Evolutionary conservation across 2,888 invertebrate genomes (phyloP), one percentile per base, ranked within the genome.

Genomic region (Catocala sponsa): DNA sequence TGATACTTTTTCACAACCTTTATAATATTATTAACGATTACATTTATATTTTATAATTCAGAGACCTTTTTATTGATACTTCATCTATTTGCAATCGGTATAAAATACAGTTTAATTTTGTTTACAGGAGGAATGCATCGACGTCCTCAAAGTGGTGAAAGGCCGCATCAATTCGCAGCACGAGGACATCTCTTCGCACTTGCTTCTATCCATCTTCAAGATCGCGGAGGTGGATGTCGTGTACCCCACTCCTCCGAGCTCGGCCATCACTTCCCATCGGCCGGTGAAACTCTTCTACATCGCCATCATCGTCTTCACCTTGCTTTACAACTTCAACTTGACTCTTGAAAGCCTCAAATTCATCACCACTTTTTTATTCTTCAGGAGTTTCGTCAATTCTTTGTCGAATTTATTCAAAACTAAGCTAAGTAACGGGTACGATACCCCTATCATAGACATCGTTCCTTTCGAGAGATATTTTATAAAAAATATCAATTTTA

Each of bases 181-280:
- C 88, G 97, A 97, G 73, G 97, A 98, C 83, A 97, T 98, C 75
- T 97, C 97, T 83, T 98, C 98, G 54, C 98, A 98, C 89, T 96
- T 98, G 65, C 95, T 98, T 43, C 95, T 98, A 63, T 98, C 98
- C 77, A 98, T 98, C 89, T 97, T 98, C 95, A 98, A 98, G 95
- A 97, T 98, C 95, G 98, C 98, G 57, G 98, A 98, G 95, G 98
- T 98, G 57, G 98, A 98, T 90, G 97, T 98, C 55, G 96, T 97
- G 72, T 96, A 97, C 90, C 97, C 98, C 32, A 83, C 93, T 0
- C 96, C 96, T 41, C 95, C 95, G 4, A 95, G 95, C 84, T 95
- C 96, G 48, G 90, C 91, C 51, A 88, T 86, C 55, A 79, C 83
- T 50, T 72, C 80, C 66, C 85, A 88, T 71, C 81, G 74, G 60